Base-by-base conservation (phyloP, 2,797 vertebrate genomes). In the Pseudotriccus pelzelni region DNA sequence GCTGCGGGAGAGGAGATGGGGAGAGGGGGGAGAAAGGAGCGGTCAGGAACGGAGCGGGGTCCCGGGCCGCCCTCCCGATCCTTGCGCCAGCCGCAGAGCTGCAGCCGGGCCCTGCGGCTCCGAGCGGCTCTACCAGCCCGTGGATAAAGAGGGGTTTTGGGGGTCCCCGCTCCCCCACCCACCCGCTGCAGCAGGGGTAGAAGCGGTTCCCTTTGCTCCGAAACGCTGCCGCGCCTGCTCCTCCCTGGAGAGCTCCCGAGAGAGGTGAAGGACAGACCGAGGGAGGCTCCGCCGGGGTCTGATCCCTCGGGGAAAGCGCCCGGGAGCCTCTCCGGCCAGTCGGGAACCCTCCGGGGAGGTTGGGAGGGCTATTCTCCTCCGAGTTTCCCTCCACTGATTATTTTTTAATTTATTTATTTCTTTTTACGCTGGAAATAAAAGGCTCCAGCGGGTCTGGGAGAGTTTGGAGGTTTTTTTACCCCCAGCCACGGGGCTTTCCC, bases 1-100 rank as follows among this genome's bases (percentile, higher is more conserved):
- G 98, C 72, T 98, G 97, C 94, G 93, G 94, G 79, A 85, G 56
- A 80, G 89, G 82, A 91, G 90, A 88, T 19, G 75, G 80, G 88
- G 89, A 78, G 68, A 62, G 15, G 37, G 37, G 53, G n/a, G 56
- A 59, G 87, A 82, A 70, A 68, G 94, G 39, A 89, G 84, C 64
- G 2, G 86, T 60, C 58, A 95, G 27, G 39, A 56, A 13, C 13
- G 23, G 47, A 67, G 79, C 10, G 18, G 16, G 37, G 53, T 28
- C 41, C 49, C 39, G n/a, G 68, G 14, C 73, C 32, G 30, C 16
- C 32, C 47, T 39, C 10, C 47, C 25, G 56, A 39, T 46, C 74
- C 70, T 46, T 70, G 74, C 21, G 2, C 44, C 46, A 14, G 5
- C 60, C 14, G 8, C 46, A 52, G 50, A n/a, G 67, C 64, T 68